phyloP scores from a whole-genome alignment of 2,113 vertebrate species.

The Mirza zaza region DNA sequence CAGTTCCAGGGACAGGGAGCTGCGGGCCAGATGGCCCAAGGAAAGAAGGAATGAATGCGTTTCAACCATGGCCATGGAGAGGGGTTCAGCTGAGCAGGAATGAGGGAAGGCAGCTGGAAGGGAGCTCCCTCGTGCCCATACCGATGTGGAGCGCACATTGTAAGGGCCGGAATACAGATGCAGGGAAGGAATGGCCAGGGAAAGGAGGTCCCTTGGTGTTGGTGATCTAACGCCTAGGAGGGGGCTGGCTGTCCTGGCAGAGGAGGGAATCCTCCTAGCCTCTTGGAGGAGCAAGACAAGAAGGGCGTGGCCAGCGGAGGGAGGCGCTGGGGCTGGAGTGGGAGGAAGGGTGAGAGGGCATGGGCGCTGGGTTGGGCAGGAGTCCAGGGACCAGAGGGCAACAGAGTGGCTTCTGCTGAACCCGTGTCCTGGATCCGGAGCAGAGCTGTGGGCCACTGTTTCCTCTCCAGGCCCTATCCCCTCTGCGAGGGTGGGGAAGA shows the following conservation, averaged over 20 bases:
- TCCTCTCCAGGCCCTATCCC: not conserved
- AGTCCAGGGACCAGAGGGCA: too few species aligned
- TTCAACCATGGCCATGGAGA: not conserved
- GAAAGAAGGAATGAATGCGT: not conserved
- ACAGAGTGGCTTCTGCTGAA: not conserved
- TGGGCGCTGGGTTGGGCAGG: too few species aligned
- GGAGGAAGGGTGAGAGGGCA: not conserved
- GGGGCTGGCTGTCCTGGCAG: not conserved
- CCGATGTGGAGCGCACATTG: not conserved
- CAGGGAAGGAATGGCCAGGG: not conserved
- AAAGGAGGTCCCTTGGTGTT: fast-evolving
- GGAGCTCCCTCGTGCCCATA: not conserved
- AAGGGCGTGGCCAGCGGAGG: not conserved
- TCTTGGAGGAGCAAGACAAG: not conserved
- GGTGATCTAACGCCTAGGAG: not conserved
- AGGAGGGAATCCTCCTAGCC: not conserved
- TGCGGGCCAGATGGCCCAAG: not conserved
- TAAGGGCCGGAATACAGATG: not conserved
- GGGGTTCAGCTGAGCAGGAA: not conserved
- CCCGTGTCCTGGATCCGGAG: not conserved
- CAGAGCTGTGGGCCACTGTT: fast-evolving
- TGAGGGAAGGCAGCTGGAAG: not conserved
- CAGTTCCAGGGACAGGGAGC: not conserved
- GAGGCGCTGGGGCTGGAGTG: not conserved
- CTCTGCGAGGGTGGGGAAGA: not conserved